phyloP scores from a whole-genome alignment of 1,140 invertebrate species.

The Phocides pigmalion region DNA sequence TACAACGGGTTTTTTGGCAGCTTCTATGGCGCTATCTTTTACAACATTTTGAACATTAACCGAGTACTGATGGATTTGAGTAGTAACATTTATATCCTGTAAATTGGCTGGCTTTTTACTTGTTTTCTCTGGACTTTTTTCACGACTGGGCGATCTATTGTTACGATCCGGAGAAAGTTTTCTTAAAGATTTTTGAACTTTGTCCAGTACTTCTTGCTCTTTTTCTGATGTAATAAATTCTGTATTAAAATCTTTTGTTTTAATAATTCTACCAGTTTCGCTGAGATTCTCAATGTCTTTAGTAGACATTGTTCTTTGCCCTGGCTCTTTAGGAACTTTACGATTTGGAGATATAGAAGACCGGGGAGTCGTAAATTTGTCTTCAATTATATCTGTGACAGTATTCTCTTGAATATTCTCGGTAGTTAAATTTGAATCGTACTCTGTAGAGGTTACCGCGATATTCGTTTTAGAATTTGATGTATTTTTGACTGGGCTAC shows the following conservation, averaged over 20 bases:
- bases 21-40: slow-evolving; percentile 35
- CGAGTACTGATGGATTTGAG: slow-evolving; percentile 31
- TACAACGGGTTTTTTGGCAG: slow-evolving; percentile 33
- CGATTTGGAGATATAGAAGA: slow-evolving; percentile 36
- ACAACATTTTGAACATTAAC: slow-evolving; percentile 33
- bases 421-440: slow-evolving; percentile 22
- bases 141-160: slow-evolving; percentile 42
- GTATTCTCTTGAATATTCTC: slow-evolving; percentile 2
- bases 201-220: slow-evolving; percentile 66
- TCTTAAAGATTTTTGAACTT: slow-evolving; percentile 63
- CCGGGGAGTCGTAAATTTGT: slow-evolving; percentile 16
- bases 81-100: slow-evolving; percentile 44
- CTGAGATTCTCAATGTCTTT: neutral
- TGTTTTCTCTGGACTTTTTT: slow-evolving; percentile 18
- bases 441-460: slow-evolving; percentile 12
- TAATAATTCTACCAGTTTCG: neutral
- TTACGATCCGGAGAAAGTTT: slow-evolving; percentile 65
- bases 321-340: slow-evolving; percentile 27
- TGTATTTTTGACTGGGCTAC: slow-evolving; percentile 22
- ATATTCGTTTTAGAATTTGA: neutral
- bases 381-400: slow-evolving; percentile 25
- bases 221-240: slow-evolving; percentile 60
- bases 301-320: neutral
- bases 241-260: slow-evolving; percentile 38
- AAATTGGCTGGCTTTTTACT: slow-evolving; percentile 36